Conservation (phyloP, 2,888 invertebrate species). For the Apodemia hepburni region DNA sequence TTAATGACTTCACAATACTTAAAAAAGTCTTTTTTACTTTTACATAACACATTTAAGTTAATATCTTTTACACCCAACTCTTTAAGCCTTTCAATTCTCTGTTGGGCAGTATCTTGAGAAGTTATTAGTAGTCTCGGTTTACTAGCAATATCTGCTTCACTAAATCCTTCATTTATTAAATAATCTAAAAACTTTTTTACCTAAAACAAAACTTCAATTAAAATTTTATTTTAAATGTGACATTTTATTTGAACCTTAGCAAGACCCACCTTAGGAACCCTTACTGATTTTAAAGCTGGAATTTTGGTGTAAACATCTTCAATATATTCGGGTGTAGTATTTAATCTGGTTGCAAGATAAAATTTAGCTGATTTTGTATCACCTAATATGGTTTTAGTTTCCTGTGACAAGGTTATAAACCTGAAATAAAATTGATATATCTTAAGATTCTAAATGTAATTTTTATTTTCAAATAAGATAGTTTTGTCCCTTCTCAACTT, state of each 20-base stretch:
- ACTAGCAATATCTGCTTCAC: slow-evolving; percentile 70
- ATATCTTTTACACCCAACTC: slow-evolving; percentile 64
- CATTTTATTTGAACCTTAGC: background rate
- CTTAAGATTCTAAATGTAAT: too few species aligned
- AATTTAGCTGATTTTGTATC: slow-evolving; percentile 66
- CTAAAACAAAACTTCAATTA: slow-evolving; percentile 46
- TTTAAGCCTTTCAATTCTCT: slow-evolving; percentile 70
- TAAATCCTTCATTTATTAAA: slow-evolving; percentile 73
- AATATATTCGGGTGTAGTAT: slow-evolving; percentile 62
- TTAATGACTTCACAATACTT: slow-evolving; percentile 61
- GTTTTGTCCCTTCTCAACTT: too few species aligned
- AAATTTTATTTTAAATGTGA: background rate
- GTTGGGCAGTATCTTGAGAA: slow-evolving; percentile 76
- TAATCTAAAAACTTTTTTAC: slow-evolving; percentile 81
- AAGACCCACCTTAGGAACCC: slow-evolving; percentile 75
- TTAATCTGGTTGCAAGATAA: slow-evolving; percentile 76
- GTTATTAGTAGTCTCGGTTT: slow-evolving; percentile 78
- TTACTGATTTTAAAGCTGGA: slow-evolving; percentile 73
- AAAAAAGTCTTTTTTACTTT: slow-evolving; percentile 75
- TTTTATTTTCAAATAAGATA: too few species aligned
- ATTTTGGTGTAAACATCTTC: slow-evolving; percentile 70
- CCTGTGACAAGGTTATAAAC: slow-evolving; percentile 54
- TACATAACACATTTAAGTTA: slow-evolving; percentile 77
- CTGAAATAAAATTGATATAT: slow-evolving; percentile 39
- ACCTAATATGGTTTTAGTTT: slow-evolving; percentile 72